Evolutionary conservation across 2,113 vertebrate species (phyloP), one percentile per base, ranked within the genome.

Genomic region (Trematomus loennbergii): DNA sequence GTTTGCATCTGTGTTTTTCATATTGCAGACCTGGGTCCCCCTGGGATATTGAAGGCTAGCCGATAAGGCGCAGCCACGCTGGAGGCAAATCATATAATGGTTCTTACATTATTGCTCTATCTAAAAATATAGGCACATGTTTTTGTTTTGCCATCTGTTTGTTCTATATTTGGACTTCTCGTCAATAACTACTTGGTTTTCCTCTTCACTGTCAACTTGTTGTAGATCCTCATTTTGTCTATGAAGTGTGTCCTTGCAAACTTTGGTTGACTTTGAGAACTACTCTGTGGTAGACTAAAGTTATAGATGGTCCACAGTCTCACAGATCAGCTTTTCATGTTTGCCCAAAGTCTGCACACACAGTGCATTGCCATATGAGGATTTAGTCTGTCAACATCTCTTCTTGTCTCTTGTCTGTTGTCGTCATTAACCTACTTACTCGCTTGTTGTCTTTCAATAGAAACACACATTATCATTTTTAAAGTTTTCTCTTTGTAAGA

Each of bases 21-120:
- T 95, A 91, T 95, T 96, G 86, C 95, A 96, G 95, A 96, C 94
- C 3, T 95, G 93, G 93, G 93, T 95, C 94, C 94, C 95, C 92
- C 94, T 93, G 95, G 95, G 94, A 95, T 95, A 94, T 94, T 95
- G 95, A 95, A 95, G 95, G 94, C 92, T 94, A 95, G 94, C 95
- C 94, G 94, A 94, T 94, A 94, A 89, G 95, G 94, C 94, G 89
- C 92, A 95, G 94, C 94, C 94, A 90, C 91, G 91, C 91, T 95
- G 94, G 92, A 96, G 91, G 93, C 95, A 95, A 95, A 95, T 94
- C 94, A 91, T 95, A 93, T 85, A 90, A 93, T 94, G 95, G 93
- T 91, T 95, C 95, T 93, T 93, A 93, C 94, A 83, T 93, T 91
- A 95, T 92, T 93, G 91, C 88, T 95, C 89, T 95, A 92, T 92